phyloP scores from a whole-genome alignment of 2,888 invertebrate genomes.

The Sphinx pinastri region DNA sequence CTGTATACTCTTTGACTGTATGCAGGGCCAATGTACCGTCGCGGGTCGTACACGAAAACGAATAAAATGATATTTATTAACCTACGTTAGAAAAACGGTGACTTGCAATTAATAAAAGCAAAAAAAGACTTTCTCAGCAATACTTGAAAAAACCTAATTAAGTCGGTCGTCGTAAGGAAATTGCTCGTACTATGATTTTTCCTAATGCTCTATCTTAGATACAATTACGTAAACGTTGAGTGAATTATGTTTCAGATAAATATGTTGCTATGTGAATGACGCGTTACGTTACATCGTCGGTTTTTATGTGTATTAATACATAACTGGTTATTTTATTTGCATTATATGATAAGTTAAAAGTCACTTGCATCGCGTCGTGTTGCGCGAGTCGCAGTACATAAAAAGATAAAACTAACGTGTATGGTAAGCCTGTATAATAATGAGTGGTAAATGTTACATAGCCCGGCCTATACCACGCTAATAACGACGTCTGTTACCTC shows the following conservation, averaged over 20 bases:
- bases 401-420: conserved; percentile 11
- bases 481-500: neutral
- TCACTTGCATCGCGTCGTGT: conserved; percentile 14
- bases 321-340: conserved; percentile 22
- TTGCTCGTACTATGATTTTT: too few relatives aligned
- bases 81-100: conserved; percentile 47
- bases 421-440: neutral
- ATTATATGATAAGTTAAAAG: conserved; percentile 24
- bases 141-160: neutral
- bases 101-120: neutral
- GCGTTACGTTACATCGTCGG: neutral
- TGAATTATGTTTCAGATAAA: neutral
- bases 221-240: neutral
- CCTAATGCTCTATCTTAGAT: too few relatives aligned
- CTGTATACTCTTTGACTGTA: conserved; percentile 22
- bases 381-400: conserved; percentile 3
- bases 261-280: neutral
- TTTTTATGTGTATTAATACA: conserved; percentile 17
- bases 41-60: conserved; percentile 57
- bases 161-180: too few relatives aligned
- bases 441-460: conserved; percentile 8
- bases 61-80: conserved; percentile 65
- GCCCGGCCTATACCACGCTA: neutral
- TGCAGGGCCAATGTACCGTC: conserved; percentile 54
- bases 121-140: neutral